phyloP scores from a whole-genome alignment of 1,140 invertebrate genomes.

The Ditylenchus dipsaci region DNA sequence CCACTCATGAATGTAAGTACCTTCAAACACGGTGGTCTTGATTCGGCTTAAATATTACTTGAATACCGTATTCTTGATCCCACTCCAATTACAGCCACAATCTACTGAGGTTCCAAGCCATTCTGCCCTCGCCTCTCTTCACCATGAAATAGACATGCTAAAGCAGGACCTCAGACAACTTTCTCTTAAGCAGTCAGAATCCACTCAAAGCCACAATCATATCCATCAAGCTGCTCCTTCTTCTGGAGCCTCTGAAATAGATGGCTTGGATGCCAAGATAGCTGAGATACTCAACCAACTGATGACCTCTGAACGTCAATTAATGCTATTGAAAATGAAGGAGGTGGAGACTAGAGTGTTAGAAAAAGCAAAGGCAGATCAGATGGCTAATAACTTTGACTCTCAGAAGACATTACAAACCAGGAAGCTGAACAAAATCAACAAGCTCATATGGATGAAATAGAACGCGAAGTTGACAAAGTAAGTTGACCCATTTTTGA shows the following conservation, averaged over 20 bases:
- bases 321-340: background rate
- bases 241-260: background rate
- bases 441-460: background rate
- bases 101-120: too few relatives aligned
- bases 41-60: too few relatives aligned
- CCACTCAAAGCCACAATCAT: background rate
- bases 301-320: slow-evolving; percentile 3
- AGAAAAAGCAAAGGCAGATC: background rate
- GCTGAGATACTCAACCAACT: slow-evolving; percentile 8
- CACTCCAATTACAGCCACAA: too few relatives aligned
- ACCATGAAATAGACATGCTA: background rate
- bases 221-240: background rate
- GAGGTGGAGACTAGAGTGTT: background rate
- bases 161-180: background rate
- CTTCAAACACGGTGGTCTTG: too few relatives aligned
- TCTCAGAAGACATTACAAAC: background rate
- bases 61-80: too few relatives aligned
- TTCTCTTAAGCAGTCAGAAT: background rate
- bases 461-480: slow-evolving; percentile 1
- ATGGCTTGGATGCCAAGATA: slow-evolving; percentile 3
- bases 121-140: background rate
- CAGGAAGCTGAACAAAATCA: background rate
- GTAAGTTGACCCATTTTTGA: too few relatives aligned
- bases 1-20: too few relatives aligned
- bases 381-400: too few relatives aligned